Evolutionary conservation across 2,888 invertebrate species (phyloP).

Genomic region (Acleris literana): DNA sequence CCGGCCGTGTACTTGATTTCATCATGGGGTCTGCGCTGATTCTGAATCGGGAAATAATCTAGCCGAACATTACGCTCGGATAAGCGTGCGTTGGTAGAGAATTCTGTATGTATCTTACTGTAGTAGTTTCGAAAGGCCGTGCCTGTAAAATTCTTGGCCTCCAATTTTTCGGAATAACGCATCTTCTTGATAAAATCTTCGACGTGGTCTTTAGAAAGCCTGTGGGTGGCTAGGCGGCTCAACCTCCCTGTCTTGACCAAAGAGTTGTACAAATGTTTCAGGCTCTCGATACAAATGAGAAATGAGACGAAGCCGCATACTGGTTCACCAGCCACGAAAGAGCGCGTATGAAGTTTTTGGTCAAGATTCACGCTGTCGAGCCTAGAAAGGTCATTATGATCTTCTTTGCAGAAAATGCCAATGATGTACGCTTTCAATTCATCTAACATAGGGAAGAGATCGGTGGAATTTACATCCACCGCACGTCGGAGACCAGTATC

Average conservation of each 20-base stretch:
- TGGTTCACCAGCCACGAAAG: slow-evolving; percentile 17
- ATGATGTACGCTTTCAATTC: slow-evolving; percentile 3
- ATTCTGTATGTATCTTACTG: neutral
- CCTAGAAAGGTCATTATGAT: slow-evolving; percentile 3
- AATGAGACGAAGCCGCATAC: slow-evolving; percentile 14
- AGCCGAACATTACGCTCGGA: neutral
- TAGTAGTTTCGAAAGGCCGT: neutral
- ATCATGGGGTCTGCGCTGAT: neutral
- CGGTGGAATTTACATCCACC: neutral
- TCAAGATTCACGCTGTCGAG: slow-evolving; percentile 6
- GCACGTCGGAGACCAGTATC: neutral
- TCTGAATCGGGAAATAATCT: slow-evolving; percentile 1
- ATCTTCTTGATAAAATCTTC: slow-evolving; percentile 13
- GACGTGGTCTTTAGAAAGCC: slow-evolving; percentile 16
- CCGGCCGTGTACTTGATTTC: slow-evolving; percentile 12
- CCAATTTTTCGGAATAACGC: neutral
- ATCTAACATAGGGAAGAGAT: neutral
- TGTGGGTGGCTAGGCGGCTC: slow-evolving; percentile 5
- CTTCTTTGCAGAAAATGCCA: slow-evolving; percentile 7
- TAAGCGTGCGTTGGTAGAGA: slow-evolving; percentile 1
- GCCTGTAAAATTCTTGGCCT: slow-evolving; percentile 4
- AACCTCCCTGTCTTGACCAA: slow-evolving; percentile 5
- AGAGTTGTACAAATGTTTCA: slow-evolving; percentile 9
- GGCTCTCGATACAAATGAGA: slow-evolving; percentile 19
- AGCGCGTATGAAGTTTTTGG: neutral